Base-by-base conservation (phyloP, 2,113 vertebrate species). In the Tor tambroides region DNA sequence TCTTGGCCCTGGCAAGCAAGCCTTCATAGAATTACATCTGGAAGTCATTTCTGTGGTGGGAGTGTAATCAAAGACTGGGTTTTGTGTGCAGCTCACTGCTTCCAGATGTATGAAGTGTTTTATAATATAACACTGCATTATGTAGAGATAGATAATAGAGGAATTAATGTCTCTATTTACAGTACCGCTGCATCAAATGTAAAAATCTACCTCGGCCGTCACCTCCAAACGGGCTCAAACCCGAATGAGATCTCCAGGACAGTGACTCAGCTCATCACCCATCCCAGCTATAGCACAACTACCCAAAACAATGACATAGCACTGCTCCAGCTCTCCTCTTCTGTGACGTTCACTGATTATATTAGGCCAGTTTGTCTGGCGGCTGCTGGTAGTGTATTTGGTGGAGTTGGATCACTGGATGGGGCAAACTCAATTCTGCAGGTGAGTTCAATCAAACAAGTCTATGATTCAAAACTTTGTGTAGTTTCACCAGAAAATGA, bases 311-410 rank as follows among this genome's bases (percentile, higher is more conserved):
- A 96, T 0, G 96, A 97, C 88, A 90, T 97, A 0, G 88, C 93
- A 0, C 89, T 97, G n/a, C 0, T 96, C 80, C 81, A 0, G 5
- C 93, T 97, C 11, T 61, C 15, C 2, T 30, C 3, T 0, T 0
- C 94, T 0, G 91, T 96, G 7, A 0, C 0, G 0, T 96, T 95
- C 88, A 93, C 88, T 4, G 3, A 94, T 83, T 91, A 78, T 32
- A 92, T 97, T 87, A 72, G 21, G 5, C 96, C 96, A 0, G 90
- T 95, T 21, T 97, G 96, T 74, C 92, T 97, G 67, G 95, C 96
- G 0, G 86, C 92, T 0, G 17, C 11, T 0, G 89, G 43, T 0
- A 94, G 93, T 79, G 1, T 0, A 71, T 94, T 96, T 69, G 28
- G 65, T 1, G 92, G 17, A 0, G 87, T 74, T 95, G 94, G 15